Evolutionary conservation across 2,797 vertebrate species (phyloP).

Genomic region (Bovichtus variegatus): DNA sequence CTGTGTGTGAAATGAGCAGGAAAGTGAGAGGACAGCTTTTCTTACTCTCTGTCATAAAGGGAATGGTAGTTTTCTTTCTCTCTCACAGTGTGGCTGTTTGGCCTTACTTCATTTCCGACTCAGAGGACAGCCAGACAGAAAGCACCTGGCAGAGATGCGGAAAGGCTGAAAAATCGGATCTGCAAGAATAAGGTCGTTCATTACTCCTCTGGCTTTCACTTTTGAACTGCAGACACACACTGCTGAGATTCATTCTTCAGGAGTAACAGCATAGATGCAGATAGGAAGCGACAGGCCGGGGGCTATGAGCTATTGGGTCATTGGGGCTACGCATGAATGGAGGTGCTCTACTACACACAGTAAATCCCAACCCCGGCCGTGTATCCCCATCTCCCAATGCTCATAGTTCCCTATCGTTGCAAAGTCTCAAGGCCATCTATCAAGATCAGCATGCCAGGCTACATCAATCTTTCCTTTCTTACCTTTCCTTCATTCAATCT

Average conservation of each 20-base stretch:
- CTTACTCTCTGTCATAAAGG: slow-evolving; percentile 26
- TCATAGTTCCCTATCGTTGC: slow-evolving; percentile 42
- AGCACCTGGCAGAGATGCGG: slow-evolving; percentile 51
- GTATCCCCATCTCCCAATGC: slow-evolving; percentile 44
- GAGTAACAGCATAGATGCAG: slow-evolving; percentile 68
- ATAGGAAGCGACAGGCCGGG: slow-evolving; percentile 60
- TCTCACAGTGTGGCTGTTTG: slow-evolving; percentile 49
- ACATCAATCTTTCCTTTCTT: slow-evolving; percentile 21
- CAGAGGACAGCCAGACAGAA: slow-evolving; percentile 42
- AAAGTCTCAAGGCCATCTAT: slow-evolving; percentile 36
- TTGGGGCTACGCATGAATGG: slow-evolving; percentile 70
- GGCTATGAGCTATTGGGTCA: slow-evolving; percentile 75
- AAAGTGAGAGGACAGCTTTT: slow-evolving; percentile 59
- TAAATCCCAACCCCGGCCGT: slow-evolving; percentile 61
- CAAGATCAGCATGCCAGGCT: not conserved
- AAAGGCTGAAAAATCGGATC: slow-evolving; percentile 45
- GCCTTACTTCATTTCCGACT: slow-evolving; percentile 58
- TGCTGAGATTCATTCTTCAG: slow-evolving; percentile 59
- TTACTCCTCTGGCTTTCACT: slow-evolving; percentile 52
- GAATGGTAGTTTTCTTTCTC: slow-evolving; percentile 48
- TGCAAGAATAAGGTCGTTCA: slow-evolving; percentile 28
- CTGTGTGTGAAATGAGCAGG: slow-evolving; percentile 43
- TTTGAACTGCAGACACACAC: slow-evolving; percentile 30
- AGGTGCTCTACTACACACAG: slow-evolving; percentile 59
- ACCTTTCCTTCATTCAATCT: slow-evolving; percentile 12